Conservation (phyloP, 2,888 invertebrate genomes). For the Melinaea menophilus region DNA sequence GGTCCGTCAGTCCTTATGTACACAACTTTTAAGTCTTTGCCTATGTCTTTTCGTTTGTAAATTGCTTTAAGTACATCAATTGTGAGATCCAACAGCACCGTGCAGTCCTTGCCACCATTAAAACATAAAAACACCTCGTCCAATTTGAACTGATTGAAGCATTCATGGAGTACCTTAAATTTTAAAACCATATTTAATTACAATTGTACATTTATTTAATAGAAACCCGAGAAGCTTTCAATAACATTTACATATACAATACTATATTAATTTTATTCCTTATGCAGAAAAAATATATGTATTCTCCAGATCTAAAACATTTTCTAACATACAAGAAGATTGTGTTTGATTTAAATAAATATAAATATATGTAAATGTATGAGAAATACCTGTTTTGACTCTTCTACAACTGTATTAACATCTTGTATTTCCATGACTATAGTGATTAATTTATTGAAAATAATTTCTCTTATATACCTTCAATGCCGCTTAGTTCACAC, state of each 20-base stretch:
- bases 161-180: slow-evolving; percentile 80
- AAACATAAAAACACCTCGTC: slow-evolving; percentile 93
- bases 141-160: slow-evolving; percentile 80
- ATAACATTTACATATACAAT: no score
- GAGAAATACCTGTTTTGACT: slow-evolving; percentile 52
- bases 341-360: no score
- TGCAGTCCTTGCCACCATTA: slow-evolving; percentile 99
- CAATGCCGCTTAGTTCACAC: neutral
- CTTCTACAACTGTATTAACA: slow-evolving; percentile 46
- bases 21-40: slow-evolving; percentile 80
- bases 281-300: no score
- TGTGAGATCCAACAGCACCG: slow-evolving; percentile 83
- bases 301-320: no score
- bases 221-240: no score
- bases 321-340: no score
- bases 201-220: neutral
- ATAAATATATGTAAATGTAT: slow-evolving; percentile 10
- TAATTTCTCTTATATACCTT: slow-evolving; percentile 2
- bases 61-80: slow-evolving; percentile 51
- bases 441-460: slow-evolving; percentile 25
- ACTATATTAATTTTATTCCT: no score
- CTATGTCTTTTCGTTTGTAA: slow-evolving; percentile 48
- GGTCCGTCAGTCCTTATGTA: slow-evolving; percentile 89
- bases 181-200: slow-evolving; percentile 57
- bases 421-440: slow-evolving; percentile 48